Evolutionary conservation across 1,140 invertebrate species (phyloP).

Genomic region (Dendrolimus punctatus): DNA sequence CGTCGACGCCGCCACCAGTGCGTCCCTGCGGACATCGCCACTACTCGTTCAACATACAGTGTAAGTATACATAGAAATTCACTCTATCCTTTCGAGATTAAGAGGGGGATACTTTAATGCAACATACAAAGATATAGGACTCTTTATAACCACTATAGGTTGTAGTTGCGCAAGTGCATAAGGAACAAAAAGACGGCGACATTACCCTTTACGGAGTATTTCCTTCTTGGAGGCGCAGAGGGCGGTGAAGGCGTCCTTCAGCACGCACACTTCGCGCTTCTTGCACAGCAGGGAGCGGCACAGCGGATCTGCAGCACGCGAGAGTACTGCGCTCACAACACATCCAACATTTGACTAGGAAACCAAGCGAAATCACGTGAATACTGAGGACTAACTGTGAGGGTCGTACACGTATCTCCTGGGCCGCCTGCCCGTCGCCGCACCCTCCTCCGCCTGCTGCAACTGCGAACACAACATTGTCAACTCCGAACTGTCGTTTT

Average conservation of each 20-base stretch:
- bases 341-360: background rate
- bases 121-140: too few species aligned
- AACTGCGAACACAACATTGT: slow-evolving; percentile 6
- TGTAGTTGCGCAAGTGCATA: background rate
- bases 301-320: slow-evolving; percentile 79
- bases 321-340: background rate
- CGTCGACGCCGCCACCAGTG: slow-evolving; percentile 26
- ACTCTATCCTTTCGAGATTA: background rate
- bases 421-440: slow-evolving; percentile 26
- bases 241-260: slow-evolving; percentile 89
- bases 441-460: slow-evolving; percentile 24
- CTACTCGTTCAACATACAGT: too few species aligned
- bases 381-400: slow-evolving; percentile 36
- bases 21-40: slow-evolving; percentile 25
- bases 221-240: slow-evolving; percentile 91
- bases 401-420: slow-evolving; percentile 49
- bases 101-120: background rate
- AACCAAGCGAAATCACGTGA: background rate
- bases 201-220: slow-evolving; percentile 86
- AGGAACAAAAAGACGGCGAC: slow-evolving; percentile 7
- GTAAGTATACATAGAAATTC: too few species aligned
- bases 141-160: too few species aligned
- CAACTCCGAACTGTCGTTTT: too few species aligned
- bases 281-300: slow-evolving; percentile 90
- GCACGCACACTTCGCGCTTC: slow-evolving; percentile 88